Conservation (phyloP, 2,113 vertebrate genomes). For the Myiopsitta monachus region DNA sequence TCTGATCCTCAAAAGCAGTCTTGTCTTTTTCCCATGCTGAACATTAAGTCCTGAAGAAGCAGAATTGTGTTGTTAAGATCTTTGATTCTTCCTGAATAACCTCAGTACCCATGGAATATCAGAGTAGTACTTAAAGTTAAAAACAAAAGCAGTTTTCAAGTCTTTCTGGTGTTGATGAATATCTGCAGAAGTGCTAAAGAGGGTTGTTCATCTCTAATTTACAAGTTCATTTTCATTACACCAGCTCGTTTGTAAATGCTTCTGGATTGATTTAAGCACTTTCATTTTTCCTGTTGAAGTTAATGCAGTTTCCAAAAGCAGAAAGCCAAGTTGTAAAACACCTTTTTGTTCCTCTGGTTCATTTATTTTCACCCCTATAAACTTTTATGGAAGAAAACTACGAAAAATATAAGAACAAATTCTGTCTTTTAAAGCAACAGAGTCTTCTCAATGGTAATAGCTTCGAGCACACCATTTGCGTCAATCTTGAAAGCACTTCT, state of each 20-base stretch:
- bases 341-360: background rate
- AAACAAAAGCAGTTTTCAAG: background rate
- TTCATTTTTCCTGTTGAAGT: background rate
- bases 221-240: background rate
- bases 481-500: background rate
- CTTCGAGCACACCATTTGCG: rapidly evolving
- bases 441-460: background rate
- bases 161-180: background rate
- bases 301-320: background rate
- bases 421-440: background rate
- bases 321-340: background rate
- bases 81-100: background rate
- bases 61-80: background rate
- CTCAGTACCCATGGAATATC: background rate
- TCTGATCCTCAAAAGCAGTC: background rate
- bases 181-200: background rate
- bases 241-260: background rate
- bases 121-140: background rate
- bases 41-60: background rate
- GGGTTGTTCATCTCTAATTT: background rate
- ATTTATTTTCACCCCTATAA: conserved; percentile 2
- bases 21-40: background rate
- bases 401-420: background rate
- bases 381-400: background rate
- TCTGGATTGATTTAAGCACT: background rate